These are phyloP conservation scores for Anguilla obscura DNA, from an alignment of 2,797 vertebrate genomes.

Conservation along the genomic window DNA sequence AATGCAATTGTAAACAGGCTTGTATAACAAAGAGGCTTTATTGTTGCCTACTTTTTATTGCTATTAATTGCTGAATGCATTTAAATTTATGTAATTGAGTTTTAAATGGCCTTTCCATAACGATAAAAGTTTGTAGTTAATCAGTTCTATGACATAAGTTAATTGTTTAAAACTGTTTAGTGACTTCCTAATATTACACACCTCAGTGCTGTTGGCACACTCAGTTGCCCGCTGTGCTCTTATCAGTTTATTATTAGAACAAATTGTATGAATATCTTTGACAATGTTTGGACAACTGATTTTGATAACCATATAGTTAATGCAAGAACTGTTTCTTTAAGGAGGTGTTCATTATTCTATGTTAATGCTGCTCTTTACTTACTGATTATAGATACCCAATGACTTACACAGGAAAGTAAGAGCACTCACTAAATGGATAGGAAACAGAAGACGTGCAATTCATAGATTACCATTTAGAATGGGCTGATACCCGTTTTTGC, in stretches of 20 bases:
- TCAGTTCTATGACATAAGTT: conserved; percentile 6
- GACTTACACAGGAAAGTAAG: too few species aligned
- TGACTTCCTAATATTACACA: conserved; percentile 4
- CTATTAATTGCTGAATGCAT: neutral
- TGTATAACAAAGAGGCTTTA: too few species aligned
- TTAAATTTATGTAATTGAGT: neutral
- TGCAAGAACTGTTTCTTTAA: neutral
- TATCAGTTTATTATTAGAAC: neutral
- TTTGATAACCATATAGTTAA: neutral
- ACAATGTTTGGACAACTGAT: neutral
- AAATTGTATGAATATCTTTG: neutral
- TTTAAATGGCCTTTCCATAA: neutral
- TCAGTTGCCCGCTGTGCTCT: neutral
- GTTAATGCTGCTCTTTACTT: too few species aligned
- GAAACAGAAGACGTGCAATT: too few species aligned
- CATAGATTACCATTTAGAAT: too few species aligned
- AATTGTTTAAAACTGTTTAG: conserved; percentile 41
- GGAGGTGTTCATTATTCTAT: neutral
- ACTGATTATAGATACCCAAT: too few species aligned
- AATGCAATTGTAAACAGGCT: too few species aligned
- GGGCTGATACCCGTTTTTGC: too few species aligned
- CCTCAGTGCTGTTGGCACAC: neutral
- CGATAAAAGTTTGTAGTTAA: too few species aligned
- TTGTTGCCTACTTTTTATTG: neutral
- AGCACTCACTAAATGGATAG: too few species aligned